These are phyloP conservation scores for Cavia porcellus DNA, from an alignment of 2,113 vertebrate genomes.

Conservation along the genomic window DNA sequence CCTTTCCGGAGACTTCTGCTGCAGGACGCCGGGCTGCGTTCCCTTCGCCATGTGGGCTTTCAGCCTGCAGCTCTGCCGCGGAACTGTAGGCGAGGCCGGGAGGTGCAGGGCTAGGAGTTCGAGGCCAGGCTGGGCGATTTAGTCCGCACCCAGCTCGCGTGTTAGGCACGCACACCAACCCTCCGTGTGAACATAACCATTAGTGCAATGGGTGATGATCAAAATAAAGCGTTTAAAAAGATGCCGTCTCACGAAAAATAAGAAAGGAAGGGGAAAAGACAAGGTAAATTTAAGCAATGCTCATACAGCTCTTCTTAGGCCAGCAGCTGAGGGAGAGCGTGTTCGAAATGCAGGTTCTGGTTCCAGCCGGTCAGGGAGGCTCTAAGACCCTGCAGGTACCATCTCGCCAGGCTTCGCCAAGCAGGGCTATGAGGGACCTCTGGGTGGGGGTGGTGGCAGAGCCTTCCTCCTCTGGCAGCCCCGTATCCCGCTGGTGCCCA, in stretches of 20 bases:
- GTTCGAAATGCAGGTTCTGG: not conserved
- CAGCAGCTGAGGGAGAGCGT: not conserved
- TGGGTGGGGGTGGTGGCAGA: not conserved
- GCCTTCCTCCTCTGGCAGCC: not conserved
- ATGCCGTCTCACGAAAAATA: not conserved
- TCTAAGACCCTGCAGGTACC: not conserved
- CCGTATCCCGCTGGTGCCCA: fast-evolving
- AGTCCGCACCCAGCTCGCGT: too few species aligned
- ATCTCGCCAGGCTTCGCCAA: not conserved
- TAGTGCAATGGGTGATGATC: not conserved
- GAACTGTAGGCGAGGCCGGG: not conserved
- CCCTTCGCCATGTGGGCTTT: not conserved
- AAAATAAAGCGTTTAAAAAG: not conserved
- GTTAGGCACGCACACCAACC: not conserved
- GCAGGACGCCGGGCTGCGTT: not conserved
- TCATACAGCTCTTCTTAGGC: not conserved
- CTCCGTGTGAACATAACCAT: not conserved
- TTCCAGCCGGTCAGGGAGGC: not conserved
- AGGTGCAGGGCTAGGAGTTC: not conserved
- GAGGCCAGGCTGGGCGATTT: not conserved
- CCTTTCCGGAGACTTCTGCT: not conserved
- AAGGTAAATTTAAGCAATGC: not conserved
- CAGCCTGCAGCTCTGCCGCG: not conserved
- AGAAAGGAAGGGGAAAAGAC: not conserved
- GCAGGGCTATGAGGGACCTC: not conserved